Evolutionary conservation across 30 jellyfish, hydroid and myxozoan genomes (phyloP), one percentile per base, ranked within the genome.

Genomic region (Pelagia noctiluca): DNA sequence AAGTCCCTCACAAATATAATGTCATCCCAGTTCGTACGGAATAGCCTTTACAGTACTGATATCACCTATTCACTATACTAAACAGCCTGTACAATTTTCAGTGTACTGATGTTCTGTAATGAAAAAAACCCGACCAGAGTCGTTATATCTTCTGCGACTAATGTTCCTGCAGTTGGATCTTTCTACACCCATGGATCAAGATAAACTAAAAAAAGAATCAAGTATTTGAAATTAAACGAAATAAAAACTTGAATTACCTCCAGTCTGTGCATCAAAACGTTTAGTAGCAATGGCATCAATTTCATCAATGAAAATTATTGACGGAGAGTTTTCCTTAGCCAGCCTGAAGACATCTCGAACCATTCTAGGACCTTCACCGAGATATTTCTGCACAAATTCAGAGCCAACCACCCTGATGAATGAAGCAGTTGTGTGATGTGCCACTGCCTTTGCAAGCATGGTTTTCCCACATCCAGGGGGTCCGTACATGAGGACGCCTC

Each of bases 401-500:
- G 97, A 87, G 11, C 99, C 99, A 60, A 94, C 99, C 49, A 94
- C 97, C 1, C 97, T 70, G 26, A 94, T 94, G 70, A 94, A 94
- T 37, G 99, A 77, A 0, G 99, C 99, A 2, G 97, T 88, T 18
- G 99, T 94, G 53, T 94, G 99, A 78, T 94, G 99, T 0, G 99
- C 99, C 22, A 94, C 99, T 18, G 99, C 99, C 79, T 94, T 94
- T 13, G 99, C 99, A 30, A 94, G 67, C 99, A 94, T 94, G 12
- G 99, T 94, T 63, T 94, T 94, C 12, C 99, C 99, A 53, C 97
- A 87, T 37, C 98, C 98, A 23, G 98, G 98, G 31, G 99, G 99
- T 3, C 99, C 99, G 75, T 73, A 94, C 99, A 94, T 94, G 12
- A 94, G 88, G 7, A 94, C 99, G 50, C 99, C 99, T 4, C 97